Evolutionary conservation across 1,140 invertebrate species (phyloP), one percentile per base, ranked within the genome.

Genomic region (Apis cerana): DNA sequence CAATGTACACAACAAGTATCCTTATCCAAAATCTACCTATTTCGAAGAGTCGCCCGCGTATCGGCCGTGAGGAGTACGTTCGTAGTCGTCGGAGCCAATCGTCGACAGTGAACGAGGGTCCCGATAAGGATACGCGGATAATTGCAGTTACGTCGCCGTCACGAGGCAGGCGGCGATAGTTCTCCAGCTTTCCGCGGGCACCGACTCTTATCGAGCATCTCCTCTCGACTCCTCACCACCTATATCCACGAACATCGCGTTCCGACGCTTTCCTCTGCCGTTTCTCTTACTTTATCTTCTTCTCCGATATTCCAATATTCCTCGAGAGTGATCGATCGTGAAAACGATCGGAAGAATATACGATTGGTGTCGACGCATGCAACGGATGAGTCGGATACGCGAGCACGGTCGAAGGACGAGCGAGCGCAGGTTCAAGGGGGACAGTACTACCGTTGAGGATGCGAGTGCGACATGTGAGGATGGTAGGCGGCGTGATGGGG

Each of bases 361-460:
- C 58, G 11, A 59, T 21, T 1, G 58, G 21, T 11, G 58, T 11
- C 2, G 58, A 59, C 58, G 21, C 10, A 59, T 11, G 58, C 58
- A 11, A 59, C 58, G 19, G 58, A 8, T 21, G 59, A 61, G 23
- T 72, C 62, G n/a, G 54, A 65, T 21, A 68, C 64, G 27, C 59
- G 59, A 21, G 43, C 27, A 48, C 82, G 75, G 43, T 43, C 75
- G 69, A 65, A 21, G 48, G 74, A 68, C 33, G 70, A 67, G 74
- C 58, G 75, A 67, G 62, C 65, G 80, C 19, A 52, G 64, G 56
- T 78, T 58, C 85, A 56, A 70, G 75, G 43, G n/a, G 67, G 81
- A 78, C 61, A 62, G 79, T 86, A 95, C 95, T 96, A 97, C 95
- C 96, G 96, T 92, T 97, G 96, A 65, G 96, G 95, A 91, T 97